Percentiles rank a stretch among this genome's conserved stretches.
Conservation (phyloP, 2,113 vertebrate species). For the Atrichornis clamosus region DNA sequence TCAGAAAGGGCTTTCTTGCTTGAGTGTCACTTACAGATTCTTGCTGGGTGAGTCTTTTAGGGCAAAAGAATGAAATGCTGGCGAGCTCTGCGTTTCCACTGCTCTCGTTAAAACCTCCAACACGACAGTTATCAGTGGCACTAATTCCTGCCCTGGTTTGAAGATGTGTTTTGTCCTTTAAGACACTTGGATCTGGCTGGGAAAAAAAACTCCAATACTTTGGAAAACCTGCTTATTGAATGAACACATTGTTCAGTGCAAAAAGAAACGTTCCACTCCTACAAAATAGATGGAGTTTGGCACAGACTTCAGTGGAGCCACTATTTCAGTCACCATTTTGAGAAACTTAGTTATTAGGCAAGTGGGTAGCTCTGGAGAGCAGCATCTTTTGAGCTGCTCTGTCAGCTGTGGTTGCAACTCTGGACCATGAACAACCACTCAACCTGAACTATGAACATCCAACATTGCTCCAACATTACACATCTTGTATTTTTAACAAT, state of each 20-base stretch:
- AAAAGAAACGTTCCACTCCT: not conserved
- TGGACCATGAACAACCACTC: not conserved
- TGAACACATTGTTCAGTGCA: not conserved
- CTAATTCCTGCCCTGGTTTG: not conserved
- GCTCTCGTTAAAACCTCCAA: not conserved
- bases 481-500: not conserved
- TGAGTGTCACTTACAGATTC: slow-evolving; percentile 55
- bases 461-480: not conserved
- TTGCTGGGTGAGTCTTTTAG: slow-evolving; percentile 22
- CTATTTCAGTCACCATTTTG: not conserved
- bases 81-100: not conserved
- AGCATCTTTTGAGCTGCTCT: not conserved
- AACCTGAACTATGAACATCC: not conserved
- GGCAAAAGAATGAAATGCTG: not conserved
- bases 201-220: not conserved
- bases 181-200: not conserved
- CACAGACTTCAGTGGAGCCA: not conserved
- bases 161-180: not conserved
- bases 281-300: not conserved
- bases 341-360: not conserved
- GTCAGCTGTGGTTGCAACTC: not conserved
- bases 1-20: slow-evolving; percentile 32
- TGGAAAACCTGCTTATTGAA: not conserved
- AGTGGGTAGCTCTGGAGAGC: not conserved
- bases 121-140: slow-evolving; percentile 6